Conservation (phyloP, 2,797 vertebrate species). For the Sebastiscus albofasciatus region DNA sequence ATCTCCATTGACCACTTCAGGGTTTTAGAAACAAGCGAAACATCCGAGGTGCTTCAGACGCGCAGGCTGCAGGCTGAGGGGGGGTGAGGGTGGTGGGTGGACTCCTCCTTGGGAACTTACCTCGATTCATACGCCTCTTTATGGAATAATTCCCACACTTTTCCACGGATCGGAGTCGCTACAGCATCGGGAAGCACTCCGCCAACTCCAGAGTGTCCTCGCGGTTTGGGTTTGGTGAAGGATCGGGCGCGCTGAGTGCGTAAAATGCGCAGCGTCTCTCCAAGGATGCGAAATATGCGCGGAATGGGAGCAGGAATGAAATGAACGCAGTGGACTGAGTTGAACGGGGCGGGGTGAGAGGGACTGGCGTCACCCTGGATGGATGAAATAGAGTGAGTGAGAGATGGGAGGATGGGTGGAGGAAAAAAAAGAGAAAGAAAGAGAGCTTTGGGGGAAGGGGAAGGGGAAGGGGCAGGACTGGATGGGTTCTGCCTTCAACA, state of each 20-base stretch:
- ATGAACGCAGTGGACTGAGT: constrained; percentile 94
- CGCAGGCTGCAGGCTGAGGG: constrained; percentile 32
- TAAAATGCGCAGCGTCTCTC: constrained; percentile 81
- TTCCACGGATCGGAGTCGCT: constrained; percentile 38
- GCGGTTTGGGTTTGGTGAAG: constrained; percentile 44
- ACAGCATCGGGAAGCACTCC: constrained; percentile 48
- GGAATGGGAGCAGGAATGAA: constrained; percentile 99
- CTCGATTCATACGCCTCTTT: constrained; percentile 69
- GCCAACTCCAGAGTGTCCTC: constrained; percentile 55
- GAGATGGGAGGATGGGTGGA: constrained; percentile 63
- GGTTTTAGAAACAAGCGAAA: constrained; percentile 49
- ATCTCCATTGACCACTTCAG: constrained; percentile 31
- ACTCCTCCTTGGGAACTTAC: constrained; percentile 78
- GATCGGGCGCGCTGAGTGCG: constrained; percentile 69
- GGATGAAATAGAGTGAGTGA: constrained; percentile 76
- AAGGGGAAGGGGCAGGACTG: constrained; percentile 63
- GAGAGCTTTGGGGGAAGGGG: constrained; percentile 2
- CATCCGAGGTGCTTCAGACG: constrained; percentile 50
- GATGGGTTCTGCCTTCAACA: constrained; percentile 64
- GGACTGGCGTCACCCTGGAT: constrained; percentile 87
- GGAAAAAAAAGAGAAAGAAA: constrained; percentile 22
- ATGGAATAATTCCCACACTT: constrained; percentile 69
- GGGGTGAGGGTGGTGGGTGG: constrained; percentile 21
- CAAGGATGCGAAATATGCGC: constrained; percentile 97
- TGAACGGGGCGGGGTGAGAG: constrained; percentile 85